Evolutionary conservation across 2,888 invertebrate genomes (phyloP).

Genomic region (Heterodera filipjevi): DNA sequence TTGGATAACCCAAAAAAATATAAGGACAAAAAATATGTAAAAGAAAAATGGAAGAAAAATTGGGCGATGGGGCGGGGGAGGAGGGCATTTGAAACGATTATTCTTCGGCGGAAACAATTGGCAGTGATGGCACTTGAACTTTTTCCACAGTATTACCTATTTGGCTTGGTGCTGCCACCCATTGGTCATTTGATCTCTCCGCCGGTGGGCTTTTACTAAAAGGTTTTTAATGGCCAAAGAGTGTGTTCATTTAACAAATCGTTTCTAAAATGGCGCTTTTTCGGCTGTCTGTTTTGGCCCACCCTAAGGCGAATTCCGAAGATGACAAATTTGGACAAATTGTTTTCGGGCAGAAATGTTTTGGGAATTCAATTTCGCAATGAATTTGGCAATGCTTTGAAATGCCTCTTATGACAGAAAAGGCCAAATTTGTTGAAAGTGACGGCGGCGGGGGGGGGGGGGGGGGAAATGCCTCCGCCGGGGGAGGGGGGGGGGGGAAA

Average conservation of each 20-base stretch:
- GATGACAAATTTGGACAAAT: neutral
- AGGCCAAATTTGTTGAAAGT: neutral
- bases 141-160: neutral
- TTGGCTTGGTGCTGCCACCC: neutral
- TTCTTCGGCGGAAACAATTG: no score
- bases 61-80: no score
- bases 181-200: neutral
- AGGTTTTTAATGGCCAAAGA: slow-evolving; percentile 1
- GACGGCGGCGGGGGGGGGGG: neutral
- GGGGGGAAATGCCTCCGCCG: neutral
- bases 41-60: no score
- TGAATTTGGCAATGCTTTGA: neutral
- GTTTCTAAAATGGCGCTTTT: neutral
- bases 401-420: neutral
- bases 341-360: neutral
- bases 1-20: no score
- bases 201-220: neutral
- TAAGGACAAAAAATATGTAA: no score
- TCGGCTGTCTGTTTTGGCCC: neutral
- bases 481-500: neutral
- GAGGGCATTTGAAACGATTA: no score
- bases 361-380: neutral
- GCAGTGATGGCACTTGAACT: neutral
- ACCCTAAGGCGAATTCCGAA: neutral
- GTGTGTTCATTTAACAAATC: neutral